Evolutionary conservation across 2,113 vertebrate species (phyloP), one percentile per base, ranked within the genome.

Genomic region (Anolis sagrei): DNA sequence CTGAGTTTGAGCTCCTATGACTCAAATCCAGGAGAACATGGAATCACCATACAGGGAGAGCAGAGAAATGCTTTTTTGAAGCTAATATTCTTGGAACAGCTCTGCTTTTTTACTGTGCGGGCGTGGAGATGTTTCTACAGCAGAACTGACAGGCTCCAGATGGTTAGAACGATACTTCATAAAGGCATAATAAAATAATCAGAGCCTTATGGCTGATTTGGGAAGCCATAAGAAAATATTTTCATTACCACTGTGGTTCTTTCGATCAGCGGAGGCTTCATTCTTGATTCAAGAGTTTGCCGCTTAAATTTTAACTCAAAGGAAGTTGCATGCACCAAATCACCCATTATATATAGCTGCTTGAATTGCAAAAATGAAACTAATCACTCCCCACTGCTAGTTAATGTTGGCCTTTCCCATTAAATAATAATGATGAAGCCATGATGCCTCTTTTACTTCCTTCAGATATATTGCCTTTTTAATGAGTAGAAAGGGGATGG

Each of bases 221-320:
- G 81, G 82, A 90, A 91, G 89, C 81, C 90, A 88, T 89, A 79
- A 89, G 83, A 85, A 92, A 86, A 92, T 61, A 86, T 80, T 91
- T 86, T 81, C 1, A 0, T 72, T 85, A 76, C 69, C 87, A 0
- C 0, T 80, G 44, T 13, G 80, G 68, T 64, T 27, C 64, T 89
- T 87, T 19, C 75, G 84, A 76, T 94, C 83, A 86, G 85, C 87
- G 89, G 88, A 94, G 86, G 89, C 93, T 92, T 93, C 91, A 83
- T 86, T 92, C 89, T 90, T 87, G 84, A 86, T 51, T 91, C 89
- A 91, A 85, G 88, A 10, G 9, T 87, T 90, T 91, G 64, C 85
- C 86, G 87, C 90, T 94, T 95, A 92, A 64, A 90, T 93, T 89
- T 93, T 92, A 94, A 73, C 77, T 23, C 88, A 85, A 76, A 90